Conservation (phyloP, 2,797 vertebrate species). For the Bradypodion ventrale region DNA sequence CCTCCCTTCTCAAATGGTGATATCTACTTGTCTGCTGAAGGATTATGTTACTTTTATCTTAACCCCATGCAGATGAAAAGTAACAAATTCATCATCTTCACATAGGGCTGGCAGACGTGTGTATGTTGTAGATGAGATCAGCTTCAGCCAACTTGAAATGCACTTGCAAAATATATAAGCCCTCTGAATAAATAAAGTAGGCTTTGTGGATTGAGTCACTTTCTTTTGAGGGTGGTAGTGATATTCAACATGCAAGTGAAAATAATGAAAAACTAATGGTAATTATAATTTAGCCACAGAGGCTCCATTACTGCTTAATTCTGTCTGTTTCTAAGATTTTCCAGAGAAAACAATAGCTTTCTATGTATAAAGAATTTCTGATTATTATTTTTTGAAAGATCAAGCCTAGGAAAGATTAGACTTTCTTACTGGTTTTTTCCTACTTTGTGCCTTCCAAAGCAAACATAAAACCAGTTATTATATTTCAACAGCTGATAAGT, state of each 20-base stretch:
- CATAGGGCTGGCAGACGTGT: not conserved
- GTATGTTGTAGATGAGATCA: constrained; percentile 35
- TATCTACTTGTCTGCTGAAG: constrained; percentile 44
- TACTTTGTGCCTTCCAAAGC: too few species aligned
- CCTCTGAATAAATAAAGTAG: not conserved
- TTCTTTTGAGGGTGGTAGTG: not conserved
- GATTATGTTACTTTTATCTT: constrained; percentile 42
- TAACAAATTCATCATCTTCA: constrained; percentile 43
- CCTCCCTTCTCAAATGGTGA: constrained; percentile 5
- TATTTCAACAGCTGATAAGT: too few species aligned
- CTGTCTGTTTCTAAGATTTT: not conserved
- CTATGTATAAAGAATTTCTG: too few species aligned
- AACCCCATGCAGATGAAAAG: constrained; percentile 40
- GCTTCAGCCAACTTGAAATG: constrained; percentile 16
- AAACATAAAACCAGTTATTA: too few species aligned
- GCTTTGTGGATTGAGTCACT: not conserved
- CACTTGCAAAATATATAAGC: constrained; percentile 13
- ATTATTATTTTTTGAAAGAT: too few species aligned
- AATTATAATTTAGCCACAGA: not conserved
- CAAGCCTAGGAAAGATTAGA: too few species aligned
- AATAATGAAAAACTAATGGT: not conserved
- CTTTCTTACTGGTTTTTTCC: too few species aligned
- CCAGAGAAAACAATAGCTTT: too few species aligned
- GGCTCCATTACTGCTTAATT: not conserved
- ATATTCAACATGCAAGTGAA: too few species aligned